Evolutionary conservation across 2,888 invertebrate genomes (phyloP).

Genomic region (Junonia oenone): DNA sequence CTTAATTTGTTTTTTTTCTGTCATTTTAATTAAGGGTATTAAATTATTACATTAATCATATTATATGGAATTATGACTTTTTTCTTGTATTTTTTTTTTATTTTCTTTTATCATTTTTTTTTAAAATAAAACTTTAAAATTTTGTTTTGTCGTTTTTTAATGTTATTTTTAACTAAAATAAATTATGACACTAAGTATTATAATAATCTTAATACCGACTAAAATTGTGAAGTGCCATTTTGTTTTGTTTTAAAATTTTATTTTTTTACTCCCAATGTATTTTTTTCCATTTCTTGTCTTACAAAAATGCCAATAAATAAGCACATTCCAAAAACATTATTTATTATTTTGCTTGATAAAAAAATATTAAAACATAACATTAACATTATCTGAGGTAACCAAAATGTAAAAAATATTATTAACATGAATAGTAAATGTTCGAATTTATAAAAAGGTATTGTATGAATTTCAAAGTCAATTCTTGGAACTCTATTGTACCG

Average conservation of each 20-base stretch:
- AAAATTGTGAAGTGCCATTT: slow-evolving; percentile 37
- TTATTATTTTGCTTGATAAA: too few relatives aligned
- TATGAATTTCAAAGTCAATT: background rate
- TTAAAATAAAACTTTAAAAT: background rate
- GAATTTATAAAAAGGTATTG: background rate
- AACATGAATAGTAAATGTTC: background rate
- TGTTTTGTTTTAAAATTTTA: slow-evolving; percentile 45
- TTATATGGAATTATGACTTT: background rate
- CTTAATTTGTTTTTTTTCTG: background rate
- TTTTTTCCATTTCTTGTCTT: background rate
- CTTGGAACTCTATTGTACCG: background rate
- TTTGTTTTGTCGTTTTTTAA: background rate
- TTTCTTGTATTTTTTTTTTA: background rate
- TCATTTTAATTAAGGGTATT: background rate
- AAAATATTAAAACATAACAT: too few relatives aligned
- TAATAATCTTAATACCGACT: background rate
- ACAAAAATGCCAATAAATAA: too few relatives aligned
- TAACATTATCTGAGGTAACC: background rate
- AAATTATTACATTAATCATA: background rate
- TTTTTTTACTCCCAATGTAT: slow-evolving; percentile 35
- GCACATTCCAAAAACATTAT: slow-evolving; percentile 14
- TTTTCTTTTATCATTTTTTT: background rate
- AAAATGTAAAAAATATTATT: background rate
- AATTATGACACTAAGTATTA: background rate
- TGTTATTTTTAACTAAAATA: background rate